phyloP scores from a whole-genome alignment of 2,888 invertebrate genomes.

The Drosophila meridiana region DNA sequence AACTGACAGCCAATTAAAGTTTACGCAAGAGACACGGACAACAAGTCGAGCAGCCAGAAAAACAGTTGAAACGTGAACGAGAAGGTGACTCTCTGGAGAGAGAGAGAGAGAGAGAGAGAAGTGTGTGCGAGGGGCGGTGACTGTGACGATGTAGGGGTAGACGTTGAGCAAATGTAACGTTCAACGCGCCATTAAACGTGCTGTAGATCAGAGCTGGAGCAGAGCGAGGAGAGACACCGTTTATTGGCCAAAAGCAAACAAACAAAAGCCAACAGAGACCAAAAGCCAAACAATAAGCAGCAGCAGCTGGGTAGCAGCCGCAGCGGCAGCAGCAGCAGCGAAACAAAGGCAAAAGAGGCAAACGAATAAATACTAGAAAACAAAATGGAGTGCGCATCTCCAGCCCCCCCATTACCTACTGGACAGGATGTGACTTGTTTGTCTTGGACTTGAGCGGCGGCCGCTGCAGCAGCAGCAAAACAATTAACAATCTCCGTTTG shows the following conservation, averaged over 20 bases:
- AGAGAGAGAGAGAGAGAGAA: not conserved
- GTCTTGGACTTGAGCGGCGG: slow-evolving; percentile 65
- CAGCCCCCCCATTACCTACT: not conserved
- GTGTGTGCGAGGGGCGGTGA: not conserved
- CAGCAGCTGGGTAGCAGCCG: slow-evolving; percentile 24
- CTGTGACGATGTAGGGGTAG: slow-evolving; percentile 5
- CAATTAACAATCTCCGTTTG: slow-evolving; percentile 82
- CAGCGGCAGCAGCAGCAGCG: slow-evolving; percentile 20
- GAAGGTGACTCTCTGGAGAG: not conserved
- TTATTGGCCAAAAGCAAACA: slow-evolving; percentile 78
- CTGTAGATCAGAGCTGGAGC: slow-evolving; percentile 12
- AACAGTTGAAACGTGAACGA: slow-evolving; percentile 7
- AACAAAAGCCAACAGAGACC: slow-evolving; percentile 64
- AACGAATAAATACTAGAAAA: slow-evolving; percentile 66
- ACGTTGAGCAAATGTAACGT: slow-evolving; percentile 55
- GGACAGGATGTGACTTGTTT: slow-evolving; percentile 66
- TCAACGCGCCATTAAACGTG: slow-evolving; percentile 72
- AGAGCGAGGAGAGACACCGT: slow-evolving; percentile 39
- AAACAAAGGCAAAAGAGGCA: slow-evolving; percentile 50
- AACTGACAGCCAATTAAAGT: slow-evolving; percentile 78
- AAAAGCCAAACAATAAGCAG: slow-evolving; percentile 68
- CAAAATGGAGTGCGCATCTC: slow-evolving; percentile 46
- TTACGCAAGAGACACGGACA: slow-evolving; percentile 66
- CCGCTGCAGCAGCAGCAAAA: slow-evolving; percentile 61
- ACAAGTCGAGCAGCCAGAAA: slow-evolving; percentile 47